Base-by-base conservation (phyloP, 2,797 vertebrate genomes). In the Lophius americanus region DNA sequence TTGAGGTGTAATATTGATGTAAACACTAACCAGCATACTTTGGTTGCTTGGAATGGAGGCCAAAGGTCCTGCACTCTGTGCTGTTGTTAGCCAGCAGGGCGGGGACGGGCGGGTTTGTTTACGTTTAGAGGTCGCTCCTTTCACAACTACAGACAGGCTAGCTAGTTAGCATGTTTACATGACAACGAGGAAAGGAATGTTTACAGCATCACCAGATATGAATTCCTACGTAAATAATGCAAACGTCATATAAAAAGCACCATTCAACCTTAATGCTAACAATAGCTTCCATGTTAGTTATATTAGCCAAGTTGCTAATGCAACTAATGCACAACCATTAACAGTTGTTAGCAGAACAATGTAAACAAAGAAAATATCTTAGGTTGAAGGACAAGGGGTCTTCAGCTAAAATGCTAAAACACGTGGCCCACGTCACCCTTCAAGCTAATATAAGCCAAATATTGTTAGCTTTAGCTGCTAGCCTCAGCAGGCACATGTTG, bases 71-170 rank as follows among this genome's bases (percentile, higher is more conserved):
- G 35, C 68, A 33, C 57, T 68, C 51, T 60, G 39, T 1, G 57
- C 35, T 6, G 79, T 2, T 70, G 73, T 47, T 59, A 60, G 56
- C 62, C 50, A 33, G 69, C 70, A 89, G 85, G 89, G 88, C 84
- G 88, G 87, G 64, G 87, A 87, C 85, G 59, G 57, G 4, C 49
- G 2, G 76, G 86, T 91, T 92, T 92, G 91, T 92, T 92, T 91
- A 92, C 90, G 83, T 92, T 85, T 59, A 69, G 67, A 72, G 82
- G n/a, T 11, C 71, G 74, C 75, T 76, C 64, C 85, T 84, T 85
- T 87, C 85, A 86, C 73, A 81, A 80, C 58, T 39, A 61, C 35
- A 6, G 1, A 4, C 9, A 14, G 13, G 71, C 63, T 67, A 73
- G 51, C 54, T 38, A 51, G 46, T 56, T 53, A 38, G 2, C 60